Evolutionary conservation across 2,888 invertebrate species (phyloP), one percentile per base, ranked within the genome.

Genomic region (Mycogona germanica): DNA sequence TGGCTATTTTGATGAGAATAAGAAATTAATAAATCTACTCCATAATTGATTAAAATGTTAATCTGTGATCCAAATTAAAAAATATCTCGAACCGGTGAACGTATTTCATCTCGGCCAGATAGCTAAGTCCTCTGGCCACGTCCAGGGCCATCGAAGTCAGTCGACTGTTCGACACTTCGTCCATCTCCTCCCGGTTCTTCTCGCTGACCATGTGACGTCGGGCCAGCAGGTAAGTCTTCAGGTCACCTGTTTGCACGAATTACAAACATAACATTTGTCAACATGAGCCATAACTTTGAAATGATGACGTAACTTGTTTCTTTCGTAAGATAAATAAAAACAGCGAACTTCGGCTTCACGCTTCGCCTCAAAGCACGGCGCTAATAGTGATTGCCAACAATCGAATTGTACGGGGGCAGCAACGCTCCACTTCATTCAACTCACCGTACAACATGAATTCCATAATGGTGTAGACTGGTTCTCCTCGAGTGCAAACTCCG

Each of bases 391-490:
- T n/a, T n/a, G n/a, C n/a, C n/a, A n/a, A n/a, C n/a, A n/a, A n/a
- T n/a, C 32, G 25, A n/a, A 30, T 14, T 37, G 29, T 19, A 47
- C n/a, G 14, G 19, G 29, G 25, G 42, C 25, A 29, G 17, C 25
- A 26, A 19, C 21, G 26, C 12, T n/a, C n/a, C n/a, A n/a, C n/a
- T n/a, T n/a, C n/a, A n/a, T n/a, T n/a, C n/a, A n/a, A 54, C 63
- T 61, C 62, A 75, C 77, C 93, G 67, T 91, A 88, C 35, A 92
- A 72, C 86, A 91, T 87, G 65, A 88, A 89, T 69, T 93, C 92
- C 91, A 93, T 92, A 14, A 93, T 80, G 1, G 87, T 87, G 66
- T 87, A 85, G 42, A 91, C 84, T 0, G 92, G 91, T 64, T 89
- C 88, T 42, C 78, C 80, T 64, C 84, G 81, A 1, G 89, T 85